Base-by-base conservation (phyloP, 2,113 vertebrate genomes). In the Theristicus caerulescens region DNA sequence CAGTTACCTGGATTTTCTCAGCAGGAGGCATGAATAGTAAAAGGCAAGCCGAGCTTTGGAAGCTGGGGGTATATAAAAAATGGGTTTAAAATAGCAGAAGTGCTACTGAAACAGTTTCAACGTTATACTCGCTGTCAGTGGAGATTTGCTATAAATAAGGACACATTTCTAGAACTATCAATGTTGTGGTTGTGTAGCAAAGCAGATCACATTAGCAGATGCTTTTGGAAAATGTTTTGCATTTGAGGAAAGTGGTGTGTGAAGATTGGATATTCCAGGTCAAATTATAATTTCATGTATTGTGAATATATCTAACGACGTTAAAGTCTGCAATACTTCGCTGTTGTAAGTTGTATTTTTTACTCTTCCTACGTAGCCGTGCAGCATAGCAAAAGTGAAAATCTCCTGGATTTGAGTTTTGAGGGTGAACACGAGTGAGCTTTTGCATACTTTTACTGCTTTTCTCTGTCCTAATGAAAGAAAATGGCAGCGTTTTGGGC, bases 61-160 rank as follows among this genome's bases (percentile, higher is more conserved):
- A 58, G 59, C 71, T 49, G 47, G 80, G 26, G 16, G 18, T 11
- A 2, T 42, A 20, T 14, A n/a, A 79, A 86, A 32, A 61, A 8
- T 25, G 6, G 36, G 34, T 46, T 59, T 79, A n/a, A 66, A 86
- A 21, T 5, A 67, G 69, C 69, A 55, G 16, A 82, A 82, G 19
- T 32, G 44, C 69, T 61, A 25, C 69, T 64, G 51, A 38, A 81
- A 38, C 9, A 2, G 1, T 49, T n/a, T 59, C 17, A 44, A 25
- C 3, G 1, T 61, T 9, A 2, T 16, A 16, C 38, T 51, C 2
- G 2, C 34, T 47, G 20, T 6, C 51, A 0, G 40, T 4, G 14
- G 20, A 55, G 22, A 16, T 58, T 64, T n/a, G 1, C 20, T 26
- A 0, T 38, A 55, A 71, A 64, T 38, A 26, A 58, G 21, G 57